Conservation (phyloP, 2,888 invertebrate genomes). For the Pachliopta kotzebuea region DNA sequence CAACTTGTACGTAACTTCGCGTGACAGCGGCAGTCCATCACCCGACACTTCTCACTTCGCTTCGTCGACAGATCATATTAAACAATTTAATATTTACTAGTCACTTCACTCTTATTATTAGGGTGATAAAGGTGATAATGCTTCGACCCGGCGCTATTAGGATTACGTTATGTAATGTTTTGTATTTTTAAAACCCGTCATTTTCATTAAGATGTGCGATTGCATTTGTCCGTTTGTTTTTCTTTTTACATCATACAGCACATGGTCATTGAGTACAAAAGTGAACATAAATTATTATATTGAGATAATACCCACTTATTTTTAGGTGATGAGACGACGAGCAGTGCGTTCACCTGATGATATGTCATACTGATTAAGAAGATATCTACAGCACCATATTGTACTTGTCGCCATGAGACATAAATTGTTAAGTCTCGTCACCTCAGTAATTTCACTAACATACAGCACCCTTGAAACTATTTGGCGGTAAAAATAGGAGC, state of each 20-base stretch:
- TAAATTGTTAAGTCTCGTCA: too few relatives aligned
- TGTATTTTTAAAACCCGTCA: conserved; percentile 32
- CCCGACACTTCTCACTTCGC: conserved; percentile 30
- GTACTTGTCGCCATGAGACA: too few relatives aligned
- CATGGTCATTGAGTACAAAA: conserved; percentile 1
- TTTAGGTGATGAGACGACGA: not conserved
- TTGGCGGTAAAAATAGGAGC: too few relatives aligned
- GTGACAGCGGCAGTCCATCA: conserved; percentile 33
- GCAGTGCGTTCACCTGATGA: too few relatives aligned
- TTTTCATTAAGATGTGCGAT: conserved; percentile 33
- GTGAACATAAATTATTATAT: not conserved
- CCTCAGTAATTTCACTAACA: too few relatives aligned
- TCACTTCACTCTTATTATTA: conserved; percentile 10
- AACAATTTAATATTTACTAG: conserved; percentile 21
- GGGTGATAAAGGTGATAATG: conserved; percentile 16
- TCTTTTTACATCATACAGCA: conserved; percentile 17
- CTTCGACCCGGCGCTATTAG: not conserved
- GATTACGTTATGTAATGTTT: conserved; percentile 23
- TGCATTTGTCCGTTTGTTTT: conserved; percentile 28
- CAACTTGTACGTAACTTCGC: conserved; percentile 26
- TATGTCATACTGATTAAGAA: too few relatives aligned
- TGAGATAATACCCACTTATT: not conserved
- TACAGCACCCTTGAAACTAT: too few relatives aligned
- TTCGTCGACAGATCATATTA: conserved; percentile 30
- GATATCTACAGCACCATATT: too few relatives aligned